Conservation (phyloP, 2,113 vertebrate species). For the Mustelus asterias region DNA sequence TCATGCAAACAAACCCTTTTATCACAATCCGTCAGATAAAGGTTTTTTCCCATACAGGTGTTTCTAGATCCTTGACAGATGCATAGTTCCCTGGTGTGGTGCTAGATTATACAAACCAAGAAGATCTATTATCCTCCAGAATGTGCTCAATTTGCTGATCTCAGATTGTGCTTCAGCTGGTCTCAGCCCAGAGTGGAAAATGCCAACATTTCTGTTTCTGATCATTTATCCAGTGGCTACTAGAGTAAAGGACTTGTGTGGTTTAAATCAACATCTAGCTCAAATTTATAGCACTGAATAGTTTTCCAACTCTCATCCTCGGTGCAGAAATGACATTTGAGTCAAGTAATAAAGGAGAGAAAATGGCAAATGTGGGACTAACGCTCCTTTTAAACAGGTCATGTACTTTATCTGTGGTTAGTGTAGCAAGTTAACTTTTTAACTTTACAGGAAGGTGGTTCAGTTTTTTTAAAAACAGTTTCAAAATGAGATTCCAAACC, state of each 20-base stretch:
- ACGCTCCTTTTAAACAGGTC: neutral
- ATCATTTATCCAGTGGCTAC: neutral
- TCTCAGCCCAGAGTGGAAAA: too few species aligned
- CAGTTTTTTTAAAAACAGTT: neutral
- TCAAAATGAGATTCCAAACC: neutral
- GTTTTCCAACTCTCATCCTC: neutral
- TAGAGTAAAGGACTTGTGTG: neutral
- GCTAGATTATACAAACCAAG: too few species aligned
- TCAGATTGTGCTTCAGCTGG: too few species aligned
- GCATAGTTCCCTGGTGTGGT: too few species aligned
- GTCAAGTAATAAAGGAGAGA: neutral
- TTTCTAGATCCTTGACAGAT: too few species aligned
- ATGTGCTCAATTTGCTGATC: too few species aligned
- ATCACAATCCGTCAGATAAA: neutral
- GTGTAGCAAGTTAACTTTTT: neutral
- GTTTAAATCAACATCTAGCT: neutral
- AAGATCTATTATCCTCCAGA: too few species aligned
- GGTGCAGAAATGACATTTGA: neutral
- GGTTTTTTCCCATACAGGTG: too few species aligned
- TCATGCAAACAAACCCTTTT: neutral
- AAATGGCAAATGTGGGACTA: neutral
- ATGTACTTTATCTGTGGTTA: neutral
- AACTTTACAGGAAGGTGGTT: neutral
- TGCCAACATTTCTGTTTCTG: neutral
- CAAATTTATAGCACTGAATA: neutral